Conservation (phyloP, 37 sponge, comb jelly and placozoan species). For the Dysidea cf. avara region DNA sequence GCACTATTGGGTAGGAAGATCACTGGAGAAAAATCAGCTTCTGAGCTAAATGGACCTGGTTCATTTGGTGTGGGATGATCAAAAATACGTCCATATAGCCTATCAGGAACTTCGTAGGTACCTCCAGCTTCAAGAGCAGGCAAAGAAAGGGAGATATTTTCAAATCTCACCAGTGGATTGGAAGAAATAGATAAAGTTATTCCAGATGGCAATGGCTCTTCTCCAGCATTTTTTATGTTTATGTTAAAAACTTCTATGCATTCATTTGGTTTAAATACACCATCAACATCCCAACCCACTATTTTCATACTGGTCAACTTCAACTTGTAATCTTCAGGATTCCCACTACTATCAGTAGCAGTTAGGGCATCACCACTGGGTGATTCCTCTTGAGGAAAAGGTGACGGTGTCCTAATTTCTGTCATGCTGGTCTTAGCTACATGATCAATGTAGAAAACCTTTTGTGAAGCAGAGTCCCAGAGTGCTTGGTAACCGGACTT, state of each 20-base stretch:
- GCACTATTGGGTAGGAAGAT: slow-evolving; percentile 65
- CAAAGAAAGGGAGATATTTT: slow-evolving; percentile 41
- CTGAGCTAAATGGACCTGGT: slow-evolving; percentile 55
- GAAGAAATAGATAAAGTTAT: slow-evolving; percentile 54
- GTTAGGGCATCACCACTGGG: slow-evolving; percentile 28
- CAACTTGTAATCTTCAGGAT: slow-evolving; percentile 43
- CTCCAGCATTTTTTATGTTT: slow-evolving; percentile 47
- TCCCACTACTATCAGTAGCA: too few species aligned
- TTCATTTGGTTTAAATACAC: slow-evolving; percentile 63
- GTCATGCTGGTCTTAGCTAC: slow-evolving; percentile 11
- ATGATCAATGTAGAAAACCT: slow-evolving; percentile 59
- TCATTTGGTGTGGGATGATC: slow-evolving; percentile 71
- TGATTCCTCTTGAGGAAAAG: neutral
- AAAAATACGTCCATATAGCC: slow-evolving; percentile 68
- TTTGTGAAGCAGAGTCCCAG: slow-evolving; percentile 43
- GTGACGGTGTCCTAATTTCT: slow-evolving; percentile 38
- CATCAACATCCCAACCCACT: slow-evolving; percentile 23
- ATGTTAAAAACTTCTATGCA: slow-evolving; percentile 33
- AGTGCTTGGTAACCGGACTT: slow-evolving; percentile 44
- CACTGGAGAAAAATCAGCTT: slow-evolving; percentile 48
- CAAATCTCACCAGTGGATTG: slow-evolving; percentile 70
- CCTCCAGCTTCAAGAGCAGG: slow-evolving; percentile 46
- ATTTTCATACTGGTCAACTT: slow-evolving; percentile 33
- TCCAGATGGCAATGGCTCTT: slow-evolving; percentile 67
- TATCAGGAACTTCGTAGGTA: slow-evolving; percentile 38